Percentiles rank a stretch among this genome's conserved stretches.
These are phyloP conservation scores for Accipiter virgatus DNA, from an alignment of 2,113 vertebrate species.

Conservation along the genomic window DNA sequence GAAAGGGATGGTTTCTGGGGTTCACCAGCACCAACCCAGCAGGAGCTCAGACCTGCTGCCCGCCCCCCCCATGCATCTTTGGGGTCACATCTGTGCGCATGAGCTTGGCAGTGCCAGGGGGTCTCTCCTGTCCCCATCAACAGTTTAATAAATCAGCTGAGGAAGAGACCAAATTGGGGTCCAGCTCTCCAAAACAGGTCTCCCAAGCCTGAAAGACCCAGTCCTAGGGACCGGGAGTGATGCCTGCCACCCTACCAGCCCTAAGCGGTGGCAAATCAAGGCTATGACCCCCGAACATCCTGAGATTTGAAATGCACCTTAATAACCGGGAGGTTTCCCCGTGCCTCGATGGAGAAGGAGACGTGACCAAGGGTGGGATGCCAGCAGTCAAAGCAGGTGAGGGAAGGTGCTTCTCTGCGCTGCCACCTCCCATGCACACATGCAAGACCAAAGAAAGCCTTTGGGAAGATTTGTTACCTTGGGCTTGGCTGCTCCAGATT, in stretches of 20 bases:
- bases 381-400: rapidly evolving
- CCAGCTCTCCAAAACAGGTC: background rate
- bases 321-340: background rate
- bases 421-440: background rate
- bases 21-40: background rate
- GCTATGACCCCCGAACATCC: background rate
- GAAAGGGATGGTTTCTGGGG: background rate
- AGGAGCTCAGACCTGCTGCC: background rate
- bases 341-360: background rate
- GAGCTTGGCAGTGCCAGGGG: background rate
- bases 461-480: rapidly evolving
- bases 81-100: rapidly evolving
- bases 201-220: background rate
- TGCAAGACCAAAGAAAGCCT: background rate
- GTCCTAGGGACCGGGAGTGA: background rate
- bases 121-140: rapidly evolving
- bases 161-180: background rate
- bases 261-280: background rate
- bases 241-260: background rate
- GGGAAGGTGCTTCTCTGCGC: background rate
- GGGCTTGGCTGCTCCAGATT: background rate
- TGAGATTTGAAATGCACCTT: rapidly evolving
- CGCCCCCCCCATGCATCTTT: rapidly evolving
- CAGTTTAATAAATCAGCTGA: background rate
- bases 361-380: too few relatives aligned